phyloP scores from a whole-genome alignment of 2,797 vertebrate species.

The Acipenser ruthenus region DNA sequence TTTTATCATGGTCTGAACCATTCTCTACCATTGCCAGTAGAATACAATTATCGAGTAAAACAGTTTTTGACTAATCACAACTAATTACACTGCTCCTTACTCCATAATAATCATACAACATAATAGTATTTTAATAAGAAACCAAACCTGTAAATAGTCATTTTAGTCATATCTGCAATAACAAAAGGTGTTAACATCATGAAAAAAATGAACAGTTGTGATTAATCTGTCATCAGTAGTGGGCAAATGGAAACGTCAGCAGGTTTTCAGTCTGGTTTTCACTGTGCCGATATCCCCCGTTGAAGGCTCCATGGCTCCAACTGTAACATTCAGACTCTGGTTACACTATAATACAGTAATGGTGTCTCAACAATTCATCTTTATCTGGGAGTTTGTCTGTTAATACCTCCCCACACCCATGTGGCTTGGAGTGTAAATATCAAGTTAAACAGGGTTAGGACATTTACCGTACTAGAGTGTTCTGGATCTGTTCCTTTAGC shows the following conservation, averaged over 20 bases:
- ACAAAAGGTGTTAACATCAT: constrained; percentile 33
- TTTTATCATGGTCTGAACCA: constrained; percentile 14
- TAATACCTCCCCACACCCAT: no score
- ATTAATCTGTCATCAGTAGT: constrained; percentile 29
- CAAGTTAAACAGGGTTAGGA: no score
- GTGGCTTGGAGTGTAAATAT: no score
- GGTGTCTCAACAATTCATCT: not conserved
- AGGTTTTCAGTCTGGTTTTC: constrained; percentile 2
- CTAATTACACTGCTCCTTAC: no score
- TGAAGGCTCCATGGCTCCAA: not conserved
- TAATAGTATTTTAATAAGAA: no score
- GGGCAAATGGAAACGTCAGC: constrained; percentile 26
- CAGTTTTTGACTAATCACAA: no score
- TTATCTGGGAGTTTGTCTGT: not conserved
- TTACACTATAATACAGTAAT: not conserved
- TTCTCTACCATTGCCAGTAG: no score
- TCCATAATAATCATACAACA: no score
- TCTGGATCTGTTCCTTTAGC: no score
- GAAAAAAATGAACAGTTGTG: constrained; percentile 22
- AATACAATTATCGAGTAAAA: no score
- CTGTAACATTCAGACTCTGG: not conserved
- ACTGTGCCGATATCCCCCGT: constrained; percentile 10
- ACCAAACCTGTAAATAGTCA: no score
- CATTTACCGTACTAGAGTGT: no score
- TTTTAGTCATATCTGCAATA: constrained; percentile 32